Base-by-base conservation (phyloP, 2,113 vertebrate species). In the Eleginops maclovinus region DNA sequence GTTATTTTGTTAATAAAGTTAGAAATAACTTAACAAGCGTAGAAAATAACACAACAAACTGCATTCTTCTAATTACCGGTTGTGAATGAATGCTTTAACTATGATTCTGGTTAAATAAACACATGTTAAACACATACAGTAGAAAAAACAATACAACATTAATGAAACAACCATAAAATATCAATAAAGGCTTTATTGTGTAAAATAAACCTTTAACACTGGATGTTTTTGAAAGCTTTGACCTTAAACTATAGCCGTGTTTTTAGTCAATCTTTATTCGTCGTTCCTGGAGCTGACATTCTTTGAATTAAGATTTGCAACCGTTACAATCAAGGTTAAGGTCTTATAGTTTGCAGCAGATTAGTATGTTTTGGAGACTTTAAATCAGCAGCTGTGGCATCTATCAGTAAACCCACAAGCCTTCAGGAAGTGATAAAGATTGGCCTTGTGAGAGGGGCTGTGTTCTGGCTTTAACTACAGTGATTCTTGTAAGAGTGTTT, bases 301-400 rank as follows among this genome's bases (percentile, higher is more conserved):
- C 24, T 77, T 65, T 53, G 40, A 68, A 10, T 55, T 51, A 17
- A 36, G 11, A 50, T 71, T 46, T 69, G 61, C 1, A 6, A 0
- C 2, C 8, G 65, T 63, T 68, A 79, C 62, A 69, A 65, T 72
- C 82, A 92, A 90, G 87, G 90, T 86, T 75, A 87, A 28, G 77
- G 65, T 88, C 82, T 91, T 66, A n/a, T n/a, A 74, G 53, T 84
- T 89, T 84, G 62, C 60, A 75, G 63, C 61, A 84, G 86, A 92
- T 84, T 77, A 76, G 43, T 31, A 21, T 86, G 89, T 90, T 88
- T 82, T 84, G 81, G 66, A 85, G 46, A 77, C 74, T 65, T 56
- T 26, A 44, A 82, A 67, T 86, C 87, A 78, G 81, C 86, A 85
- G 81, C 84, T 21, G 62, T 68, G 75, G 69, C 58, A 40, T 82